Conservation (phyloP, 2,888 invertebrate genomes). For the Nemurella pictetii region DNA sequence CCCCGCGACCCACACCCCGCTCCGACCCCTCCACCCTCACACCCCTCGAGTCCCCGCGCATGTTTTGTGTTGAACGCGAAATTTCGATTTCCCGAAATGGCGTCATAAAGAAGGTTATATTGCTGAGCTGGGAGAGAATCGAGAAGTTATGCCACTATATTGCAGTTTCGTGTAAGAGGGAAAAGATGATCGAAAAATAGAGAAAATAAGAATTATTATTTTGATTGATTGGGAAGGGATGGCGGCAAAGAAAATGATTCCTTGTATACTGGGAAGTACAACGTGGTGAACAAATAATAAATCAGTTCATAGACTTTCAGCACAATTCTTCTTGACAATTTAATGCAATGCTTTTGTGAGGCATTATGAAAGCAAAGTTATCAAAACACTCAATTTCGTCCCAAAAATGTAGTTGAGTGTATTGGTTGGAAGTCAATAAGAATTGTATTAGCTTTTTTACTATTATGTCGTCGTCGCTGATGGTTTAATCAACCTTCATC, state of each 20-base stretch:
- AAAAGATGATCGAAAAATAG: conserved; percentile 18
- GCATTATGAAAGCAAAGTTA: too few species aligned
- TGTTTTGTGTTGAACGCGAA: conserved; percentile 46
- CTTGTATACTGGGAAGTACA: neutral
- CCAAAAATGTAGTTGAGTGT: too few species aligned
- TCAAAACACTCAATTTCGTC: too few species aligned
- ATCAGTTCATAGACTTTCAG: too few species aligned
- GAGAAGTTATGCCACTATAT: conserved; percentile 1
- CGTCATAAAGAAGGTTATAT: conserved; percentile 50
- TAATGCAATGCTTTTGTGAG: too few species aligned
- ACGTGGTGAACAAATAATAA: too few species aligned
- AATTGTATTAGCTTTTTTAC: too few species aligned
- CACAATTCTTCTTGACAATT: neutral
- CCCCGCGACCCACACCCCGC: neutral
- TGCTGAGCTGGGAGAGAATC: conserved; percentile 39
- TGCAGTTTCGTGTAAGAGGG: neutral
- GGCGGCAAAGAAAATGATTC: conserved; percentile 19
- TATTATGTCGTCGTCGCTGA: too few species aligned
- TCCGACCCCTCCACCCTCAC: too few species aligned
- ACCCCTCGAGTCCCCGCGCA: too few species aligned
- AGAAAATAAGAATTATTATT: conserved; percentile 36
- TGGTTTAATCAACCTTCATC: too few species aligned
- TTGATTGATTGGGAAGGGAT: conserved; percentile 23
- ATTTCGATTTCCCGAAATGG: conserved; percentile 53
- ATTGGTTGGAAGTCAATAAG: too few species aligned